Evolutionary conservation across 2,888 invertebrate species (phyloP).

Genomic region (Eremobia ochroleuca): DNA sequence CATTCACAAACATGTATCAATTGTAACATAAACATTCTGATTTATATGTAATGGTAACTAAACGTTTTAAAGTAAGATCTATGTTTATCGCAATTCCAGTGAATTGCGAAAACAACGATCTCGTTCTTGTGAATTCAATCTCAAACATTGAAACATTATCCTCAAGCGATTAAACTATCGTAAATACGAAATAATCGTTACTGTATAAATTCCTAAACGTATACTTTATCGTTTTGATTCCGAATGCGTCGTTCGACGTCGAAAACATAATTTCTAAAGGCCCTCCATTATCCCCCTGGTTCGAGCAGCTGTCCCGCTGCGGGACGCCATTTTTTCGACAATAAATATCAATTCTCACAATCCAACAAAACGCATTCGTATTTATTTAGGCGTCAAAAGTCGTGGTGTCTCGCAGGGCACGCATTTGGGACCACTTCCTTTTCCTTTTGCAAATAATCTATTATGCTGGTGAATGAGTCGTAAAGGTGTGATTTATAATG

Average conservation of each 20-base stretch:
- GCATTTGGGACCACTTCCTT: conserved; percentile 80
- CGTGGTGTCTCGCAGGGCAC: conserved; percentile 77
- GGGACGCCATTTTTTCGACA: conserved; percentile 86
- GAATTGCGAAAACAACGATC: conserved; percentile 50
- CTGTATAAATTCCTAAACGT: conserved; percentile 67
- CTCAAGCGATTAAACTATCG: conserved; percentile 64
- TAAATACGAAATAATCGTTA: conserved; percentile 68
- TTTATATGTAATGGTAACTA: conserved; percentile 41
- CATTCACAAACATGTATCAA: conserved; percentile 42
- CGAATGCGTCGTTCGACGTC: conserved; percentile 70
- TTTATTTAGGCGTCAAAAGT: conserved; percentile 86
- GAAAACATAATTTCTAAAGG: conserved; percentile 75
- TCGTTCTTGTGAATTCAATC: conserved; percentile 48
- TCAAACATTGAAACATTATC: conserved; percentile 63
- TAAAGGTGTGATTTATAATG: conserved; percentile 75
- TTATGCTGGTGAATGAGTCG: conserved; percentile 76
- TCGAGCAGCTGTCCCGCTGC: conserved; percentile 83
- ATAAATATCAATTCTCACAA: conserved; percentile 90
- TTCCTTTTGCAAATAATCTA: conserved; percentile 80
- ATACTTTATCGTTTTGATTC: conserved; percentile 71
- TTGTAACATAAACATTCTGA: conserved; percentile 49
- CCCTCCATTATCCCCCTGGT: conserved; percentile 74
- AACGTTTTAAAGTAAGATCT: conserved; percentile 44
- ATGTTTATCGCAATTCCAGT: conserved; percentile 46
- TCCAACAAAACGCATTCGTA: conserved; percentile 88